Conservation (phyloP, 1,140 invertebrate genomes). For the Drosophila teissieri region DNA sequence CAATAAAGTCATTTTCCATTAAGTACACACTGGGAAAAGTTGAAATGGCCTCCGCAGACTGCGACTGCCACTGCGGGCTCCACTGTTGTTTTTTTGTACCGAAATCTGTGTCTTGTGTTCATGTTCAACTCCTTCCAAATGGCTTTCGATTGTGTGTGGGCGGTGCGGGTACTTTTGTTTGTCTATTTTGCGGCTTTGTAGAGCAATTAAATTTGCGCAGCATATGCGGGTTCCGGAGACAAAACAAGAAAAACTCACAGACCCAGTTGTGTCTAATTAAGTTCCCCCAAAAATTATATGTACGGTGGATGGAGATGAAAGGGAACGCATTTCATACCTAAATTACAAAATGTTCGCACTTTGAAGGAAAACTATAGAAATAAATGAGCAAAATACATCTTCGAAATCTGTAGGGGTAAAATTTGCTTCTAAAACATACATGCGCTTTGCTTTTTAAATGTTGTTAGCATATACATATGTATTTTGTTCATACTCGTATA, state of each 20-base stretch:
- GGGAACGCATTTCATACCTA: not conserved
- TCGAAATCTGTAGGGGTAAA: no score
- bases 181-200: constrained; percentile 79
- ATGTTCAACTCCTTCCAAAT: constrained; percentile 29
- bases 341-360: no score
- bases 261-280: constrained; percentile 43
- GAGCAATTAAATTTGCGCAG: constrained; percentile 75
- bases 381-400: no score
- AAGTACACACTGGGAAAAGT: constrained; percentile 70
- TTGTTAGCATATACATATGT: no score
- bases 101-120: constrained; percentile 53
- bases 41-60: constrained; percentile 68
- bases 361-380: not conserved
- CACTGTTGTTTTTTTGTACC: constrained; percentile 21
- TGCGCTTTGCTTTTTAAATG: no score
- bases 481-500: no score
- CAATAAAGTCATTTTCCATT: constrained; percentile 79
- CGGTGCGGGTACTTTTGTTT: constrained; percentile 42
- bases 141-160: constrained; percentile 6
- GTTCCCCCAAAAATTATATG: constrained; percentile 30
- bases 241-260: constrained; percentile 22
- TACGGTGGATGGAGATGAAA: constrained; percentile 20
- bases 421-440: no score
- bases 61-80: constrained; percentile 47
- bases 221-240: constrained; percentile 62